These are phyloP conservation scores for Sesia bembeciformis DNA, from an alignment of 2,888 invertebrate species.

Conservation along the genomic window DNA sequence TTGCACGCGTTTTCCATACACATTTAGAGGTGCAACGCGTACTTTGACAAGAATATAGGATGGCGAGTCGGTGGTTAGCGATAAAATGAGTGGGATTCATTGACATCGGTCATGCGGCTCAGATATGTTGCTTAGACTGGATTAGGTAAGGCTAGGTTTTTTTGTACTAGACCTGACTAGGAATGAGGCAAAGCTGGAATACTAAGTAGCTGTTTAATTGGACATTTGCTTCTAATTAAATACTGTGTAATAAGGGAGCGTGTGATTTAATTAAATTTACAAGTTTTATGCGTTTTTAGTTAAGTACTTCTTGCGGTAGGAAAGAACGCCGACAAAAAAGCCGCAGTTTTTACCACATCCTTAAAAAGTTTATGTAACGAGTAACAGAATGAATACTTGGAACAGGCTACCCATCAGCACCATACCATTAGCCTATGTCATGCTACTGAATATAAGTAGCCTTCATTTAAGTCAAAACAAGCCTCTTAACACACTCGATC, in stretches of 20 bases:
- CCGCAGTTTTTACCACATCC: too few species aligned
- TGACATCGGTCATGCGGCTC: conserved; percentile 51
- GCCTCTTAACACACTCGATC: too few species aligned
- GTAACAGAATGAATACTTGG: too few species aligned
- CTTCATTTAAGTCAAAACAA: too few species aligned
- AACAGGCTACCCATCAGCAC: too few species aligned
- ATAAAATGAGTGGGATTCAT: conserved; percentile 57
- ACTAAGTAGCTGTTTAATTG: background rate
- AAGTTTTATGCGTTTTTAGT: too few species aligned
- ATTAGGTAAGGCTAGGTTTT: conserved; percentile 32
- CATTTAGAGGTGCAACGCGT: conserved; percentile 16
- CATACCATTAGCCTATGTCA: too few species aligned
- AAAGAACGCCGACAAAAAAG: too few species aligned
- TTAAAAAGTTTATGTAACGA: too few species aligned
- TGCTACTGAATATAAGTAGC: too few species aligned
- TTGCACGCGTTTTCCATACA: conserved; percentile 20
- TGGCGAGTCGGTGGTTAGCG: conserved; percentile 27
- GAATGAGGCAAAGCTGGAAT: background rate
- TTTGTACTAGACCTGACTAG: conserved; percentile 10
- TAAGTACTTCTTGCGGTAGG: too few species aligned
- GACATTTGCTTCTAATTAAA: background rate
- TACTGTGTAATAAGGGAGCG: background rate
- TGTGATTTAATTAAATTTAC: too few species aligned
- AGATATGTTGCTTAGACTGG: conserved; percentile 49
- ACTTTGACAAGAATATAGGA: conserved; percentile 23